Base-by-base conservation (phyloP, 2,797 vertebrate species). In the Uromys caudimaculatus region DNA sequence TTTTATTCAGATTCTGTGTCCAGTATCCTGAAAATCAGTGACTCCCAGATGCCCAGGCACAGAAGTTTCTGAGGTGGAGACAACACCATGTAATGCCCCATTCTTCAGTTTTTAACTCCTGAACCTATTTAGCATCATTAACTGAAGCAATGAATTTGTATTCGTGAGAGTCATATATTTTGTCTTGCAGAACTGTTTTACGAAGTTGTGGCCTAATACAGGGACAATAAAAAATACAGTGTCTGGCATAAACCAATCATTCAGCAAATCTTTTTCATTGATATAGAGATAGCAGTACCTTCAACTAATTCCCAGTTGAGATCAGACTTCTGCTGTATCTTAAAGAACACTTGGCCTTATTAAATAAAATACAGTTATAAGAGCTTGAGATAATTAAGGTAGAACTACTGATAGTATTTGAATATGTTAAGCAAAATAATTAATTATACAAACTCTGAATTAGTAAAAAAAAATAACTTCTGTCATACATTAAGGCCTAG, bases 291-390 rank as follows among this genome's bases (percentile, higher is more conserved):
- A 38, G 29, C 29, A 89, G 62, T 44, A 71, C 7, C 6, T 19
- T 79, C 13, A 90, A 77, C 3, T 73, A 44, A 21, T 93, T 41
- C 19, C 19, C 17, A 75, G 2, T 29, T 62, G 41, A 60, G 3
- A 47, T 92, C 14, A 44, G 10, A 52, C 13, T 79, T 58, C 86
- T 86, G 3, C 2, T 94, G 32, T 9, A 27, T 93, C 35, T 89
- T 87, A 89, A 93, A 82, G 64, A 56, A 13, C 62, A 79, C 62
- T 11, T 69, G 54, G 32, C 29, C 14, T 91, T 93, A 76, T 71
- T 50, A 89, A 93, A 94, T 50, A 89, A 93, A 94, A 86, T 38
- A 62, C 2, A 67, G 32, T n/a, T 50, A 67, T 44, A 90, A 83
- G 1, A 91, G 35, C 24, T 69, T 47, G 19, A 41, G 87, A 41